phyloP scores from a whole-genome alignment of 2,888 invertebrate species.

The Liodrosophila aerea region DNA sequence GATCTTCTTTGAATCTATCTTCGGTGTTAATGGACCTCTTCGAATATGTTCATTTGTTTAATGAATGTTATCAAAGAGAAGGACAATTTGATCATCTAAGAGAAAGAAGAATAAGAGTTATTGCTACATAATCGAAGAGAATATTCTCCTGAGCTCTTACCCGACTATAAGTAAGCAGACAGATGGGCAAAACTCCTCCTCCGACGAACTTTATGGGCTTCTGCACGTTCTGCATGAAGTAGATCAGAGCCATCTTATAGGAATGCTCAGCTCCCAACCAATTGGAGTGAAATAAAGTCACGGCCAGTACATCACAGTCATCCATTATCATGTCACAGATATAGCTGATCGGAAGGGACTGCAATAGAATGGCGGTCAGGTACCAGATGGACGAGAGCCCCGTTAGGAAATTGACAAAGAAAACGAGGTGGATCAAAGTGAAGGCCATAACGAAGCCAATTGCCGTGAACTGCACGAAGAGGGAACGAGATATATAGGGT shows the following conservation, averaged over 20 bases:
- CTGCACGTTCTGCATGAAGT: constrained; percentile 35
- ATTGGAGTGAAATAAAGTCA: constrained; percentile 37
- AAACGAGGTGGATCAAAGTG: constrained; percentile 26
- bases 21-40: constrained; percentile 16
- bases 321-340: constrained; percentile 33
- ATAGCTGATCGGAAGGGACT: constrained; percentile 33
- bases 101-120: background rate
- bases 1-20: too few relatives aligned
- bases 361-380: constrained; percentile 13
- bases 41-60: constrained; percentile 29
- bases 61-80: constrained; percentile 35
- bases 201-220: constrained; percentile 31
- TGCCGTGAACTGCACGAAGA: constrained; percentile 29
- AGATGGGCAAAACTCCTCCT: constrained; percentile 30
- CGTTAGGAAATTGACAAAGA: constrained; percentile 23
- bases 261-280: constrained; percentile 26
- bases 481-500: constrained; percentile 23
- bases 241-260: constrained; percentile 20
- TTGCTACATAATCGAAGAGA: too few relatives aligned
- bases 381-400: constrained; percentile 23
- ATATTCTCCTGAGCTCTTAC: background rate
- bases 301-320: constrained; percentile 18
- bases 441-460: constrained; percentile 29
- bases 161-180: constrained; percentile 25
- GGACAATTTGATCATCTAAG: constrained; percentile 30